Conservation (phyloP, 2,797 vertebrate species). For the Rallus crepitans region DNA sequence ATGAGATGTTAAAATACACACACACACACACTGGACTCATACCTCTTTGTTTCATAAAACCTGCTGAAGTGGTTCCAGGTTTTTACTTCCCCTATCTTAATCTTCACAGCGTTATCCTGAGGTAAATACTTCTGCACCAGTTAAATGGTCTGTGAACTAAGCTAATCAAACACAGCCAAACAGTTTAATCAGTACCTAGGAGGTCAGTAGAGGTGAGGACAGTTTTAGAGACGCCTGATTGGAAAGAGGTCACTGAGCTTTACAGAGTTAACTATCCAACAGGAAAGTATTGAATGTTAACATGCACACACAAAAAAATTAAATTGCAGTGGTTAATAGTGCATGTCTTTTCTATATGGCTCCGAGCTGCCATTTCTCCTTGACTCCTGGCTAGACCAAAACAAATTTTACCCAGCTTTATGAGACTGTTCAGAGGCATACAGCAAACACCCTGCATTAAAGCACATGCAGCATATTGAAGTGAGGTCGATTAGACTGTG, state of each 20-base stretch:
- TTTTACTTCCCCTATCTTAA: not conserved
- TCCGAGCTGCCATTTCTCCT: slow-evolving; percentile 48
- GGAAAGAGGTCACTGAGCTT: slow-evolving; percentile 30
- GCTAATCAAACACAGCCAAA: slow-evolving; percentile 52
- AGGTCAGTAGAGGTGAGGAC: slow-evolving; percentile 57
- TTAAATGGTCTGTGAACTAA: slow-evolving; percentile 54
- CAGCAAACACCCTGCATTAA: slow-evolving; percentile 48
- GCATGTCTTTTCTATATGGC: slow-evolving; percentile 32
- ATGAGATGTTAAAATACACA: not conserved
- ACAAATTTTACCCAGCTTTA: slow-evolving; percentile 55
- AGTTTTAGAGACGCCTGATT: not conserved
- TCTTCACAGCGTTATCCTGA: not conserved
- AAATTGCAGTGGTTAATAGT: slow-evolving; percentile 57
- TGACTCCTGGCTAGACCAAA: slow-evolving; percentile 39
- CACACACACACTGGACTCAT: not conserved
- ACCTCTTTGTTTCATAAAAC: not conserved
- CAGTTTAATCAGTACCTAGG: slow-evolving; percentile 46
- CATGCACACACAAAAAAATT: not conserved
- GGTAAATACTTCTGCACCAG: not conserved
- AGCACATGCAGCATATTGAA: slow-evolving; percentile 51
- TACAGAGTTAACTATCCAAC: slow-evolving; percentile 39
- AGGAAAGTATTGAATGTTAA: slow-evolving; percentile 38
- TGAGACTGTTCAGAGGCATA: slow-evolving; percentile 47
- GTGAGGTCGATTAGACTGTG: slow-evolving; percentile 63
- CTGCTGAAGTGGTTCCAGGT: not conserved